A percentile compares a stretch with the other conserved stretches of the same genome.
Conservation (phyloP, 2,797 vertebrate genomes). For the Microctenopoma steveboyesi region DNA sequence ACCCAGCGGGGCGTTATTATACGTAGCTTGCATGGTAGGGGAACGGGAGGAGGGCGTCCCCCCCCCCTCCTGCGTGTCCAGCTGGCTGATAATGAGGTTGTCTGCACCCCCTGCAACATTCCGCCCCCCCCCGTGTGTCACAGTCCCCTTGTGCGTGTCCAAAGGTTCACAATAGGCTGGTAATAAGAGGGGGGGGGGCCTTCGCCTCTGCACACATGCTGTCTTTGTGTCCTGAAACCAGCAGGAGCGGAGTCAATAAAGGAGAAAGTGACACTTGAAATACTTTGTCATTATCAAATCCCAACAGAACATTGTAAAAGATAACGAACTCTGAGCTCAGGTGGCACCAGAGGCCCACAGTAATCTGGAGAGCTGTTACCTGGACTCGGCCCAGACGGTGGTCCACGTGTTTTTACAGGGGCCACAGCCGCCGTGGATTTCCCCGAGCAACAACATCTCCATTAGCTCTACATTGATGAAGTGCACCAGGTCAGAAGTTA, state of each 20-base stretch:
- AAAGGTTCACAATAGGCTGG: constrained; percentile 58
- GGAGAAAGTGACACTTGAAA: constrained; percentile 39
- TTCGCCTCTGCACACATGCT: constrained; percentile 34
- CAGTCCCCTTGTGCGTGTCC: constrained; percentile 55
- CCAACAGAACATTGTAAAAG: constrained; percentile 35
- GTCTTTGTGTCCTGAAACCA: constrained; percentile 33
- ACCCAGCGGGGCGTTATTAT: constrained; percentile 62
- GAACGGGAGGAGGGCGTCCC: not conserved
- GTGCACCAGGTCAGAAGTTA: too few relatives aligned
- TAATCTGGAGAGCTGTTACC: constrained; percentile 22
- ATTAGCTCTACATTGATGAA: too few relatives aligned
- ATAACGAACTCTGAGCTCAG: constrained; percentile 48
- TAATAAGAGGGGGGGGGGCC: constrained; percentile 61
- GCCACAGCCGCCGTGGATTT: not conserved
- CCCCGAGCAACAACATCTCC: not conserved
- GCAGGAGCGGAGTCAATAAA: constrained; percentile 26
- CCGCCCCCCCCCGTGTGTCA: constrained; percentile 35
- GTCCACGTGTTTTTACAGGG: constrained; percentile 1
- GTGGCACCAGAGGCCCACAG: constrained; percentile 19
- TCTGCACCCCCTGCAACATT: constrained; percentile 42
- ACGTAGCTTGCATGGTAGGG: constrained; percentile 10
- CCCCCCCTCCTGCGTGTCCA: constrained; percentile 30
- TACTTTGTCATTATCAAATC: constrained; percentile 19
- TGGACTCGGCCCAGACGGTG: constrained; percentile 16
- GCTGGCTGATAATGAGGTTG: constrained; percentile 74